Base-by-base conservation (phyloP, 1,140 invertebrate species). In the Papilio xuthus region DNA sequence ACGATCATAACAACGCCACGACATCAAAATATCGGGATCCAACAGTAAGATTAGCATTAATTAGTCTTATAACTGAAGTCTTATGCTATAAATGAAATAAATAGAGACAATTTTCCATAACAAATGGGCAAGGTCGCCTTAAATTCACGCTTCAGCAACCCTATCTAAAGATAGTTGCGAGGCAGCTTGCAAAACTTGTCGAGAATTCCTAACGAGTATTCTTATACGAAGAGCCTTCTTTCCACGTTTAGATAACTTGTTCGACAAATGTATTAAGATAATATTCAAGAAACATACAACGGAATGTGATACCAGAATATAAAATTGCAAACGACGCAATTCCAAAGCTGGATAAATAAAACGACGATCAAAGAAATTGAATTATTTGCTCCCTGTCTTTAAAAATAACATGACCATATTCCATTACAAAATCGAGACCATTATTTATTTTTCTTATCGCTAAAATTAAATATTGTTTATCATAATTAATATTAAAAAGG, bases 181-280 rank as follows among this genome's bases (percentile, higher is more conserved):
- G 50, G 20, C 12, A 50, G 53, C 53, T 41, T 56, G 42, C 47
- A 76, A 76, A 76, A 76, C 74, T 76, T 28, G 73, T 75, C 50
- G 44, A 32, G 73, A 47, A 75, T 41, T 76, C 72, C 72, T 75
- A 75, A 53, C 50, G 50, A 75, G 72, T 20, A 75, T 74, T 28
- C 72, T 28, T 74, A 44, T 76, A 76, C 56, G 53, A 76, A 32
- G 56, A 26, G 32, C 26, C 56, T 76, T 23, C 56, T 76, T 76
- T 63, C 53, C 53, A 76, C 74, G 37, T 76, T 63, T 76, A 76
- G 74, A 75, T 67, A 67, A 67, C 72, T 75, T 28, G 72, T 74
- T 50, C 42, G 56, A 53, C 42, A 47, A 74, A 74, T 53, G 13
- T 74, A 74, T 74, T 74, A 67, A 67, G 26, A 67, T 67, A 67